Evolutionary conservation across 2,113 vertebrate genomes (phyloP).

Genomic region (Oceanodroma tethys): DNA sequence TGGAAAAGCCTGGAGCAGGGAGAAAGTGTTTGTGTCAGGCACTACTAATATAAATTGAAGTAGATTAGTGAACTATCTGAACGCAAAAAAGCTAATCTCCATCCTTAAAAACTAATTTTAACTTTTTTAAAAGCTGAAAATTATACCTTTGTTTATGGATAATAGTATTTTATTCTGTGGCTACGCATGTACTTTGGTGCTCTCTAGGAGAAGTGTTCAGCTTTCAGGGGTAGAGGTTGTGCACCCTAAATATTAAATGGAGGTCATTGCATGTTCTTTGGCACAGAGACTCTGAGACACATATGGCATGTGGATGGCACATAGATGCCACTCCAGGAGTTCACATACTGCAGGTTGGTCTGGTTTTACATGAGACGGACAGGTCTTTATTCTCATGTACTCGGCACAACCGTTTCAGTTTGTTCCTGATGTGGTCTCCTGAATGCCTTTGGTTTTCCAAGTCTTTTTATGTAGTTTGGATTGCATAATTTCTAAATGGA

Average conservation of each 20-base stretch:
- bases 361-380: not conserved
- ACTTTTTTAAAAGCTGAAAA: not conserved
- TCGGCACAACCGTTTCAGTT: not conserved
- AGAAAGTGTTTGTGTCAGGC: not conserved
- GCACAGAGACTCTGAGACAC: fast-evolving
- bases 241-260: not conserved
- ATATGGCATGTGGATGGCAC: fast-evolving
- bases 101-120: not conserved
- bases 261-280: not conserved
- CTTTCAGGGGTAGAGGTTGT: not conserved
- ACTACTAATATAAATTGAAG: not conserved
- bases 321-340: not conserved
- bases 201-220: not conserved
- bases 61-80: not conserved
- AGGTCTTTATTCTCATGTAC: not conserved
- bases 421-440: not conserved
- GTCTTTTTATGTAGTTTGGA: not conserved
- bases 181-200: not conserved
- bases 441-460: not conserved
- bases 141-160: not conserved
- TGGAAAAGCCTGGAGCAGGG: not conserved
- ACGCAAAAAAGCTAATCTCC: not conserved
- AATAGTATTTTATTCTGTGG: not conserved
- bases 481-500: not conserved
- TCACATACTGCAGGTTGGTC: not conserved